These are phyloP conservation scores for Stenopsyche tienmushanensis DNA, from an alignment of 1,140 invertebrate species.

Conservation along the genomic window DNA sequence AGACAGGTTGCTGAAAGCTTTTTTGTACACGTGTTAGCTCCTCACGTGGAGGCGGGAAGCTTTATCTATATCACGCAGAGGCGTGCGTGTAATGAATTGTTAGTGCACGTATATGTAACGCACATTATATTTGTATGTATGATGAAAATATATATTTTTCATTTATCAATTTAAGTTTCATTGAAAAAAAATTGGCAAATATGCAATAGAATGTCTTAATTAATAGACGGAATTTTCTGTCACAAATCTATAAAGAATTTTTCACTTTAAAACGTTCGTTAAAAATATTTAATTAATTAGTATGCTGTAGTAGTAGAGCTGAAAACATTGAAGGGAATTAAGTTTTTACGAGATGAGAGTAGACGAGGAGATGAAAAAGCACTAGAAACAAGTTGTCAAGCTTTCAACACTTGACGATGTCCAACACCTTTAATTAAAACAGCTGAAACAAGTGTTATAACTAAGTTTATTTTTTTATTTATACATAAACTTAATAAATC, in stretches of 20 bases:
- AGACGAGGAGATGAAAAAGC: not conserved
- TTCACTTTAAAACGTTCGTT: too few relatives aligned
- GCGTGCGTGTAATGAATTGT: conserved; percentile 1
- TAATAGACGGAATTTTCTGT: too few relatives aligned
- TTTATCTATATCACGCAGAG: conserved; percentile 6
- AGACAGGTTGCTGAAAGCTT: conserved; percentile 22
- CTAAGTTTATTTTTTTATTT: not conserved
- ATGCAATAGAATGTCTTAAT: too few relatives aligned
- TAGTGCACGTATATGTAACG: not conserved
- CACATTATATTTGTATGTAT: not conserved
- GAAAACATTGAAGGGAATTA: too few relatives aligned
- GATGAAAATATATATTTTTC: not conserved
- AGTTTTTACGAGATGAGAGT: too few relatives aligned
- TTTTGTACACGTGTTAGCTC: conserved; percentile 25
- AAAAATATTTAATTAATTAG: too few relatives aligned
- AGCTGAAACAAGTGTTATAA: conserved; percentile 4
- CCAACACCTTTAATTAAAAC: conserved; percentile 39
- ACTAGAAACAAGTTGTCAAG: not conserved
- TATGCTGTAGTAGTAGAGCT: too few relatives aligned
- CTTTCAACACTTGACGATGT: conserved; percentile 28
- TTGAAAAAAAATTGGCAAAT: too few relatives aligned
- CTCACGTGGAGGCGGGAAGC: conserved; percentile 9
- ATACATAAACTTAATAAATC: too few relatives aligned
- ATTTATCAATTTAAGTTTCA: too few relatives aligned
- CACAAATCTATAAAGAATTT: too few relatives aligned